phyloP scores from a whole-genome alignment of 2,797 vertebrate genomes.

The Pseudopleuronectes americanus region DNA sequence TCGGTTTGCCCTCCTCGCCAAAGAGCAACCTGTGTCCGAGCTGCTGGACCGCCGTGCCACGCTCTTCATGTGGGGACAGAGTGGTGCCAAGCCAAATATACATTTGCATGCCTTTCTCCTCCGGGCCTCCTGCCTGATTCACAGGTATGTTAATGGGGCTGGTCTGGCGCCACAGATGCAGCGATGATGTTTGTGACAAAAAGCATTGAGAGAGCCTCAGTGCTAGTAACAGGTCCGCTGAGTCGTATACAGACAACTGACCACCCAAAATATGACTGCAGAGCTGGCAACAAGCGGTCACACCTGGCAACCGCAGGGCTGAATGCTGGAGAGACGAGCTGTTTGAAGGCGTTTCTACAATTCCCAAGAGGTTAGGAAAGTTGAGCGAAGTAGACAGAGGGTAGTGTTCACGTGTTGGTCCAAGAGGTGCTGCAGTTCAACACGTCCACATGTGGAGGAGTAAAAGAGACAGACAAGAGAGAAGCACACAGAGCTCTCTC shows the following conservation, averaged over 20 bases:
- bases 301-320: slow-evolving; percentile 32
- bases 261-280: slow-evolving; percentile 13
- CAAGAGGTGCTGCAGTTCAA: slow-evolving; percentile 7
- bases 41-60: slow-evolving; percentile 55
- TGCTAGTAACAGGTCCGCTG: slow-evolving; percentile 8
- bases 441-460: not conserved
- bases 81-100: slow-evolving; percentile 66
- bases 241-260: slow-evolving; percentile 28
- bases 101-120: slow-evolving; percentile 62
- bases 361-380: slow-evolving; percentile 12
- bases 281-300: slow-evolving; percentile 21
- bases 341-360: slow-evolving; percentile 13
- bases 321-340: slow-evolving; percentile 18
- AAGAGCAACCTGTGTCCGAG: slow-evolving; percentile 53
- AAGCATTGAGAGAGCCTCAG: slow-evolving; percentile 13
- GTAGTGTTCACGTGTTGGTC: slow-evolving; percentile 20
- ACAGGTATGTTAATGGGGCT: slow-evolving; percentile 55
- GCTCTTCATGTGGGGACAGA: slow-evolving; percentile 71
- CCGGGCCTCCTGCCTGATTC: slow-evolving; percentile 45
- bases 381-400: slow-evolving; percentile 19
- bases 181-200: slow-evolving; percentile 43
- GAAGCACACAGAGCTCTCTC: slow-evolving; percentile 1
- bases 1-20: slow-evolving; percentile 43
- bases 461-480: not conserved
- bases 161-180: slow-evolving; percentile 42